Evolutionary conservation across 1,140 invertebrate species (phyloP).

Genomic region (Drosophila sulfurigaster): DNA sequence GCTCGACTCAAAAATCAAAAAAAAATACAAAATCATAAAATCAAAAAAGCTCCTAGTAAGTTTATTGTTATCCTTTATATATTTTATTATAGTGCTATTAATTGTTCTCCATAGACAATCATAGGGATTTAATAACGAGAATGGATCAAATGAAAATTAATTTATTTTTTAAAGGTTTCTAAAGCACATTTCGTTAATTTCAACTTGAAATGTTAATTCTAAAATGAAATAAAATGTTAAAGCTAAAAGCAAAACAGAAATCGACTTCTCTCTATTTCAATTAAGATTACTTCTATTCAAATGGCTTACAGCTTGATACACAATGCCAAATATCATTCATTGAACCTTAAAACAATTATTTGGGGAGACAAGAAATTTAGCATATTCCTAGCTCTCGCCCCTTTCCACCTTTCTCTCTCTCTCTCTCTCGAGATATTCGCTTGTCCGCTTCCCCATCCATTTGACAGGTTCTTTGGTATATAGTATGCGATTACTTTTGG

Average conservation of each 20-base stretch:
- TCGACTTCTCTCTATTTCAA: not conserved
- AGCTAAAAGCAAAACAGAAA: not conserved
- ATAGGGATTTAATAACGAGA: too few species aligned
- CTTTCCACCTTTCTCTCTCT: not conserved
- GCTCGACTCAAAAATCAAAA: too few species aligned
- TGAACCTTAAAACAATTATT: conserved; percentile 29
- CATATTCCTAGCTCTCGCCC: not conserved
- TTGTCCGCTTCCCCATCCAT: not conserved
- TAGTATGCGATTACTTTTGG: conserved; percentile 37
- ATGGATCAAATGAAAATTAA: too few species aligned
- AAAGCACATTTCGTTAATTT: too few species aligned
- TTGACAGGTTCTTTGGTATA: conserved; percentile 9
- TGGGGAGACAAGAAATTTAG: conserved; percentile 13
- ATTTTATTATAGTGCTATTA: too few species aligned
- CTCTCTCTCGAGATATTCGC: not conserved
- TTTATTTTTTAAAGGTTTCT: too few species aligned
- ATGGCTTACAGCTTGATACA: not conserved
- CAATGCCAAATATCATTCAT: conserved; percentile 5
- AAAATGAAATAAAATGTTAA: too few species aligned
- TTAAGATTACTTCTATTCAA: conserved; percentile 3
- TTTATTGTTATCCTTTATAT: too few species aligned
- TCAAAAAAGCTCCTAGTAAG: too few species aligned
- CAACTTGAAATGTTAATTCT: too few species aligned
- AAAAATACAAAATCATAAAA: too few species aligned
- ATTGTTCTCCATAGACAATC: too few species aligned